phyloP scores from a whole-genome alignment of 1,140 invertebrate genomes.

The Sogatella furcifera region DNA sequence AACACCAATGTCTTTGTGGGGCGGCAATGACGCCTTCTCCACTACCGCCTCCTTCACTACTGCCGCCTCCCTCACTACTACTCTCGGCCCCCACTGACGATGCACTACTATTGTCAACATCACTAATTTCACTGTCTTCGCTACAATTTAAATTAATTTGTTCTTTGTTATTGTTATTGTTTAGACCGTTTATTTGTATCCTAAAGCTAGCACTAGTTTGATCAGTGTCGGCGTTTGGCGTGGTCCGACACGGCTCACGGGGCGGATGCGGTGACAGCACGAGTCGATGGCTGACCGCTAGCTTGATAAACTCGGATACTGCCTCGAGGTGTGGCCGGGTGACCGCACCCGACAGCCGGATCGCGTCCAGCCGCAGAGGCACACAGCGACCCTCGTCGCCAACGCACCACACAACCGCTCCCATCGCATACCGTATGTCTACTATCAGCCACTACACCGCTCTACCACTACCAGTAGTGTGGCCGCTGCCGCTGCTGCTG shows the following conservation, averaged over 20 bases:
- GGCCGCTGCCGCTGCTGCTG: background rate
- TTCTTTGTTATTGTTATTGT: no score
- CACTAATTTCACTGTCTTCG: no score
- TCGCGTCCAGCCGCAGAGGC: slow-evolving; percentile 47
- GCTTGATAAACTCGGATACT: slow-evolving; percentile 45
- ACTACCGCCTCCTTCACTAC: slow-evolving; percentile 1
- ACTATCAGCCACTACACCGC: background rate
- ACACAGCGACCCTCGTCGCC: slow-evolving; percentile 46
- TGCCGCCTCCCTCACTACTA: background rate
- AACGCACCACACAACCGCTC: slow-evolving; percentile 48
- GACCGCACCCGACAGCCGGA: slow-evolving; percentile 45
- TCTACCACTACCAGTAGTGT: background rate
- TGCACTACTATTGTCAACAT: no score
- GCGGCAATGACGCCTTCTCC: slow-evolving; percentile 9
- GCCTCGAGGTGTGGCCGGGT: slow-evolving; percentile 48
- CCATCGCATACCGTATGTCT: slow-evolving; percentile 9
- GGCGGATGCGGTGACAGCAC: slow-evolving; percentile 25
- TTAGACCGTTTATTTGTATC: no score
- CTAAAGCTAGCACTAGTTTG: no score
- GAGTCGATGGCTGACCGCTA: slow-evolving; percentile 43
- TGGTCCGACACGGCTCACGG: background rate
- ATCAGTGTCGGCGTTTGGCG: background rate
- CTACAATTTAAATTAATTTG: no score
- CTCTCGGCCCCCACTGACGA: background rate
- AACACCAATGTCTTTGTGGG: slow-evolving; percentile 9